A percentile compares a stretch with the other conserved stretches of the same genome.
Evolutionary conservation across 2,888 invertebrate genomes (phyloP).

Genomic region (Atethmia centrago): DNA sequence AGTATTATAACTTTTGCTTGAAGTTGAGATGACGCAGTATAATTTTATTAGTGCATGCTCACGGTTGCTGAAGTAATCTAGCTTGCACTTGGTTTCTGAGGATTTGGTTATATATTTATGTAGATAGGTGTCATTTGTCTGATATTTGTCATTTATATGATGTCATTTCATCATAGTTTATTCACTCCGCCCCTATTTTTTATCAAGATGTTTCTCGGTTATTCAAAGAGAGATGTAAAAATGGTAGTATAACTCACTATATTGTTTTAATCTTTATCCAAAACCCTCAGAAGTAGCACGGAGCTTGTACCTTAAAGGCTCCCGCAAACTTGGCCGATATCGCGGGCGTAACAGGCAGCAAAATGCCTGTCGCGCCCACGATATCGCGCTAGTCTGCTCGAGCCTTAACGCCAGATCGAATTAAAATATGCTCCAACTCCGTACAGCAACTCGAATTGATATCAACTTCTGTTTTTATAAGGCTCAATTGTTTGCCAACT

Average conservation of each 20-base stretch:
- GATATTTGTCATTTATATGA: neutral
- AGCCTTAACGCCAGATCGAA: constrained; percentile 12
- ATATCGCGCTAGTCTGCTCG: too few relatives aligned
- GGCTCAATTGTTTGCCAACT: constrained; percentile 64
- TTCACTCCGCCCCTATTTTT: neutral
- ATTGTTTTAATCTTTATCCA: neutral
- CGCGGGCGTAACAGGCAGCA: too few relatives aligned
- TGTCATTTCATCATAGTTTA: neutral
- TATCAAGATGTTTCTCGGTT: neutral
- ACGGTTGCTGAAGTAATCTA: constrained; percentile 11
- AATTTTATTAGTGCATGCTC: constrained; percentile 36
- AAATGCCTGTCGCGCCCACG: too few relatives aligned
- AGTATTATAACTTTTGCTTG: constrained; percentile 30
- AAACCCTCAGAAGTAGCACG: neutral
- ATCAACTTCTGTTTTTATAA: constrained; percentile 62
- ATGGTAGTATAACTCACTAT: too few relatives aligned
- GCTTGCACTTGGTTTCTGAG: constrained; percentile 1
- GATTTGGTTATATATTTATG: constrained; percentile 4
- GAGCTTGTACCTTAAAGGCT: too few relatives aligned
- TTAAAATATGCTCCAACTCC: constrained; percentile 48
- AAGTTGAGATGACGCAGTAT: constrained; percentile 21
- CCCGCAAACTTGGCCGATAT: too few relatives aligned
- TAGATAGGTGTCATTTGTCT: neutral
- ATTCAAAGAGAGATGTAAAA: neutral
- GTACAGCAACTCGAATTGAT: constrained; percentile 54